These are phyloP conservation scores for Acanthosepion esculentum DNA, from an alignment of 2,888 invertebrate genomes.

Conservation along the genomic window DNA sequence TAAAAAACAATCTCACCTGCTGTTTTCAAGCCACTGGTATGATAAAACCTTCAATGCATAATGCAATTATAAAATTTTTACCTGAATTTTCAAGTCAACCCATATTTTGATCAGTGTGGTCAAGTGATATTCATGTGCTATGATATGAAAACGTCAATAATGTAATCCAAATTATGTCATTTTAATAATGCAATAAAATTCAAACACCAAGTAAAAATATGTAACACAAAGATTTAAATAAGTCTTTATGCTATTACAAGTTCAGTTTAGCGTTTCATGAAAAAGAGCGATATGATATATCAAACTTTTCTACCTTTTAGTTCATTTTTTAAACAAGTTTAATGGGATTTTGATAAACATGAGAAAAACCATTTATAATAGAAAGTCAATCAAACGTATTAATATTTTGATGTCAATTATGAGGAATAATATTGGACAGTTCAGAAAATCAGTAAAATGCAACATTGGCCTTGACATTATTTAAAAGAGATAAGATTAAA, in stretches of 20 bases:
- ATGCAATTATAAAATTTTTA: neutral
- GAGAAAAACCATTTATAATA: too few relatives aligned
- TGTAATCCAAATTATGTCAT: neutral
- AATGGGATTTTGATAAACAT: neutral
- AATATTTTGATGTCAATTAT: too few relatives aligned
- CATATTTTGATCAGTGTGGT: neutral
- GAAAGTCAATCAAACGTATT: too few relatives aligned
- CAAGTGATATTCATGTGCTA: neutral
- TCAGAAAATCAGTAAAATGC: too few relatives aligned
- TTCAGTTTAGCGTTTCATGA: neutral
- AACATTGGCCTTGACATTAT: too few relatives aligned
- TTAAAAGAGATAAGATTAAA: too few relatives aligned
- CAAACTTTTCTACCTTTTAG: neutral
- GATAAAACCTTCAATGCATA: neutral
- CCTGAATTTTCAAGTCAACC: neutral
- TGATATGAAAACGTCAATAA: neutral
- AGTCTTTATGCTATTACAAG: neutral
- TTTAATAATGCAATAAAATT: neutral
- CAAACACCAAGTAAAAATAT: neutral
- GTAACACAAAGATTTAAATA: too few relatives aligned
- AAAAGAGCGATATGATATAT: neutral
- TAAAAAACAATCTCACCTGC: too few relatives aligned
- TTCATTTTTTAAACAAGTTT: neutral
- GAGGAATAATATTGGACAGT: too few relatives aligned
- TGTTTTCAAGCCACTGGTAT: too few relatives aligned